Base-by-base conservation (phyloP, 2,888 invertebrate genomes). In the Salpingus planirostris region DNA sequence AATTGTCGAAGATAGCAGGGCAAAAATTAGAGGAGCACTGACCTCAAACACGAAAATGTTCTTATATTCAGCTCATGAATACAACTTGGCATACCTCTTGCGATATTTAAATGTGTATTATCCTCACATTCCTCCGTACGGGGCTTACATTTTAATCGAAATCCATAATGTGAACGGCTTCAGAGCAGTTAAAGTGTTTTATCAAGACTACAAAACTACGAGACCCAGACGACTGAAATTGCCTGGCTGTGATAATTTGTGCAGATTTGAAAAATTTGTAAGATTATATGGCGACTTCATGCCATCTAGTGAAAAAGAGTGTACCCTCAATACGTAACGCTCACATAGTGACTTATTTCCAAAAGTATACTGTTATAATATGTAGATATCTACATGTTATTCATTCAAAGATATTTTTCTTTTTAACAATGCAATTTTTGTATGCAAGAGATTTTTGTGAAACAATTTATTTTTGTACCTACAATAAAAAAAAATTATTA, bases 41-140 rank as follows among this genome's bases (percentile, higher is more conserved):
- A 40, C 47, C 7, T 24, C 35, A 21, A 40, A 41, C 8, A 52
- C 50, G 24, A 60, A 56, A 35, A 54, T 60, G 35, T 57, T 50
- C 32, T 28, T 62, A 1, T 62, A 60, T 39, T 54, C 57, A 3
- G 58, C 52, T 10, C 60, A 62, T 29, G 62, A 62, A 36, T 54
- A 49, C n/a, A 59, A 58, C 23, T 33, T 62, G 6, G 59, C 55
- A 6, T 46, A 42, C 27, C 21, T 60, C 12, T 30, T 60, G 32
- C 36, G 52, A 21, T 48, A 46, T 21, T 34, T 57, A 12, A 47
- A 46, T 14, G 38, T 47, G 3, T 42, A 50, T 10, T 36, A 54
- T 21, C 40, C 49, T 2, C 54, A 57, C 29, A 40, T 59, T 13
- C 59, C 60, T 3, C 47, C 55, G 1, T 60, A 57, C 36, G 55